Conservation (phyloP, 2,113 vertebrate genomes). For the Aix galericulata region DNA sequence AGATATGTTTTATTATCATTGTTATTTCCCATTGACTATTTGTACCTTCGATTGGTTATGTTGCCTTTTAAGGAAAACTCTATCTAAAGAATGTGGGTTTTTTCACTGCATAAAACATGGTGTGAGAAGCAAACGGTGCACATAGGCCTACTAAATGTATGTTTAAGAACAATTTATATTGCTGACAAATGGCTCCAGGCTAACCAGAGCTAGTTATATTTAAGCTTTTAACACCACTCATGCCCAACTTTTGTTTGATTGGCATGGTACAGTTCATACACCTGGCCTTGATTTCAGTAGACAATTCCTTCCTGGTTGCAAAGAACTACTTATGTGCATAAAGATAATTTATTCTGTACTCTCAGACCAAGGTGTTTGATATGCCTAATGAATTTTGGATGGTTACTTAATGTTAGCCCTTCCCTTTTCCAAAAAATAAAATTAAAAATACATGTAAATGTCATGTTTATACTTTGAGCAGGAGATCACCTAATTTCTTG, state of each 20-base stretch:
- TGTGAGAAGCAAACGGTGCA: accelerated
- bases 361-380: neutral
- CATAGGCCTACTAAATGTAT: neutral
- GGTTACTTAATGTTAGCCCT: neutral
- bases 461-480: neutral
- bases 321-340: neutral
- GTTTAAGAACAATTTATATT: neutral
- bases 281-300: neutral
- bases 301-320: neutral
- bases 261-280: neutral
- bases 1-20: neutral
- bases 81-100: neutral
- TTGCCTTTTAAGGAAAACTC: neutral
- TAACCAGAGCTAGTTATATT: neutral
- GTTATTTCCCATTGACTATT: neutral
- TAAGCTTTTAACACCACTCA: neutral
- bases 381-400: neutral
- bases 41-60: neutral
- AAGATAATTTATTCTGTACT: neutral
- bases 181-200: neutral
- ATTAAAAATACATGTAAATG: no score
- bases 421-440: neutral
- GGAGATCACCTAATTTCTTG: neutral
- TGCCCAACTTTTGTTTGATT: neutral
- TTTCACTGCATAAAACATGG: neutral